phyloP scores from a whole-genome alignment of 2,888 invertebrate species.

The Notodonta dromedarius region DNA sequence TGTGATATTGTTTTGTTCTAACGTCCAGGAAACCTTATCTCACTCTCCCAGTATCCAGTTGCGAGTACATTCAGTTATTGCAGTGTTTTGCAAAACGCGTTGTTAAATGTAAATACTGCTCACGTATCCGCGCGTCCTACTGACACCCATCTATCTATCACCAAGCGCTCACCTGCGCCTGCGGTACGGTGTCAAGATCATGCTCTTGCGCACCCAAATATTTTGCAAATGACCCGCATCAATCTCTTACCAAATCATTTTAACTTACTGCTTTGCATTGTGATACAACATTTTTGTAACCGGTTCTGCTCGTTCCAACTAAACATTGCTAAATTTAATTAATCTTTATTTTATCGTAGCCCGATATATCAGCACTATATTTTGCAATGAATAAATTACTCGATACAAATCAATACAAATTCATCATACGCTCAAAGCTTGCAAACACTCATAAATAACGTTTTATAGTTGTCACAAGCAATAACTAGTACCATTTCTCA shows the following conservation, averaged over 20 bases:
- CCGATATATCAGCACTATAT: constrained; percentile 2
- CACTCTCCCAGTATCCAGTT: constrained; percentile 13
- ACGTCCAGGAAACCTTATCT: constrained; percentile 8
- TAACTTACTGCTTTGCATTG: constrained; percentile 27
- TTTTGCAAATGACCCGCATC: constrained; percentile 50
- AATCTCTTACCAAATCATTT: constrained; percentile 34
- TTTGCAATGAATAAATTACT: constrained; percentile 8
- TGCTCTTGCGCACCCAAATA: constrained; percentile 48
- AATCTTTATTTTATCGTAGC: neutral
- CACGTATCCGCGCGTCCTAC: constrained; percentile 50
- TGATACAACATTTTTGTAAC: constrained; percentile 24
- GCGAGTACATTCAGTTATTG: constrained; percentile 19
- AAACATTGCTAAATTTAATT: neutral
- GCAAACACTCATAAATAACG: constrained; percentile 53
- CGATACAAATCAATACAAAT: constrained; percentile 49
- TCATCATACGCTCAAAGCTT: constrained; percentile 47
- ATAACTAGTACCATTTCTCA: constrained; percentile 59
- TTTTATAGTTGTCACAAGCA: constrained; percentile 61
- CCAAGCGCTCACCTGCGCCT: constrained; percentile 11
- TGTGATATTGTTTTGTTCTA: neutral
- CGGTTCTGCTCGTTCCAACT: constrained; percentile 11
- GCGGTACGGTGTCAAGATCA: constrained; percentile 60
- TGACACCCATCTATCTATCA: constrained; percentile 46
- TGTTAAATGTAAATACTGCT: constrained; percentile 49
- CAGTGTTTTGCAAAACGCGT: constrained; percentile 43